Conservation (phyloP, 2,888 invertebrate genomes). For the Apotomis turbidana region DNA sequence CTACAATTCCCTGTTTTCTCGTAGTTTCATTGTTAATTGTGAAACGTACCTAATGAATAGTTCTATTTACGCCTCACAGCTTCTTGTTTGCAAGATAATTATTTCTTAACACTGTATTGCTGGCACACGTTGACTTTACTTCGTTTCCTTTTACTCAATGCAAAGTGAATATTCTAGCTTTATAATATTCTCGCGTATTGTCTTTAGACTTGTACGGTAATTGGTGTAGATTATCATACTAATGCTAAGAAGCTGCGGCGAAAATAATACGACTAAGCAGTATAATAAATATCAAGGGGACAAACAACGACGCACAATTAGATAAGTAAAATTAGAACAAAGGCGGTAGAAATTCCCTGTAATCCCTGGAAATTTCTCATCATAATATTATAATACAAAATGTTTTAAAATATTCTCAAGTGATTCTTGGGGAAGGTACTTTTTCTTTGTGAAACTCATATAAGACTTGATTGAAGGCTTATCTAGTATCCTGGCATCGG, state of each 20-base stretch:
- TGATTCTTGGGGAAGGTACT: background rate
- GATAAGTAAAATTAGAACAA: conserved; percentile 16
- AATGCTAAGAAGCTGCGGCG: conserved; percentile 30
- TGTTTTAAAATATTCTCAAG: background rate
- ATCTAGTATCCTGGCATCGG: background rate
- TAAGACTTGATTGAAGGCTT: background rate
- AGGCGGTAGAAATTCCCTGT: background rate
- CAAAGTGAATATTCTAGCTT: background rate
- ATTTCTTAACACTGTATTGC: conserved; percentile 37
- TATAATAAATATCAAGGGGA: conserved; percentile 14
- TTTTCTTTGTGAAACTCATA: background rate
- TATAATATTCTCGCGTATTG: conserved; percentile 26
- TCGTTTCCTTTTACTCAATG: conserved; percentile 30
- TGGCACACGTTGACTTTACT: conserved; percentile 32
- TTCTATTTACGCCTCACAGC: conserved; percentile 39
- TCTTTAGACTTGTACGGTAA: conserved; percentile 25
- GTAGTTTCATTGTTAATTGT: conserved; percentile 38
- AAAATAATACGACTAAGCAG: conserved; percentile 25
- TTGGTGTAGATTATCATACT: conserved; percentile 38
- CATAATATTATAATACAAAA: background rate
- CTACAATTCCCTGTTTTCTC: conserved; percentile 26
- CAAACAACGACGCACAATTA: conserved; percentile 21
- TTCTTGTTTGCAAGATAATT: conserved; percentile 40
- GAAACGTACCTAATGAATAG: conserved; percentile 39
- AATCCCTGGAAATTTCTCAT: background rate